Base-by-base conservation (phyloP, 2,113 vertebrate genomes). In the Gila orcuttii region DNA sequence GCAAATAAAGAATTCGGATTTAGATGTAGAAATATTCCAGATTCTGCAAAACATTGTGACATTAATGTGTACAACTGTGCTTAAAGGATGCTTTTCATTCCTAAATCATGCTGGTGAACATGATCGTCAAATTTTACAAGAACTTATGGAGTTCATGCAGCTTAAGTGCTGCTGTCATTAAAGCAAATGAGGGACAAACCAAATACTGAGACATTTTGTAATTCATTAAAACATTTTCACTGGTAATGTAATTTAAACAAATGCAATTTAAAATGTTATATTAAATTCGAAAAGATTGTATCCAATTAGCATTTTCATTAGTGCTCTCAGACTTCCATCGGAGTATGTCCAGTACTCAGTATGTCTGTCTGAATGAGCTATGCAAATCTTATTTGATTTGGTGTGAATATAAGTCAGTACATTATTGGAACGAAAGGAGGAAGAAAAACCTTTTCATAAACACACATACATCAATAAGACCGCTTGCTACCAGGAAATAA, bases 401-500 rank as follows among this genome's bases (percentile, higher is more conserved):
- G 4, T 81, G 60, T 12, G 60, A 82, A 82, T 52, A 52, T 42
- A 68, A 52, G 33, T 15, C 45, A 69, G 7, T 33, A 21, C 45
- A 36, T 25, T 31, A 68, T 68, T 82, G 62, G 28, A 68, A 68
- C 64, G 78, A 64, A 25, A 66, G 17, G 68, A 39, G 19, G 68
- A 71, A 42, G 52, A 73, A 83, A 9, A 39, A 10, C 21, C 23
- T 11, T 82, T 7, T 55, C 81, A 71, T 39, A 39, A 23, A 57
- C n/a, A 82, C 12, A 73, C 3, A 73, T 52, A 57, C 68, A 73
- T 6, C 21, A 73, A 73, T 73, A 50, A 83, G 66, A 83, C 81
- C 47, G 55, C 81, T 83, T 83, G 81, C 66, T 83, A 28, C 62
- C 50, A 83, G n/a, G 28, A 83, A 83, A 83, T 59, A 73, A 83